A percentile compares a stretch with the other conserved stretches of the same genome.
phyloP scores from a whole-genome alignment of 1,140 invertebrate genomes.

The Conopomorpha cramerella region DNA sequence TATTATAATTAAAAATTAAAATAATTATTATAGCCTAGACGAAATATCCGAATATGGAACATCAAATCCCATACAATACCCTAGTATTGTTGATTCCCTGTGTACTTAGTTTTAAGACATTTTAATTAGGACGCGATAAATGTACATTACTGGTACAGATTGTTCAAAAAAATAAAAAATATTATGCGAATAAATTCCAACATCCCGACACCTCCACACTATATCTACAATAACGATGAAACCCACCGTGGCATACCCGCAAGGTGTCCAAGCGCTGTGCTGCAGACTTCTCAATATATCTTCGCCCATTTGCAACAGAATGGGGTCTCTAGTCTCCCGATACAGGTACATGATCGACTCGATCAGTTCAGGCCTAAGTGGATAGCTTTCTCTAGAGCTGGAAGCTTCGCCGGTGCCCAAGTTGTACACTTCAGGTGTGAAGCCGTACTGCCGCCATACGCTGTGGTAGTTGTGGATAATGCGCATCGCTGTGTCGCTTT shows the following conservation, averaged over 20 bases:
- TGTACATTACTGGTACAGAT: too few species aligned
- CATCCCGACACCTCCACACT: too few species aligned
- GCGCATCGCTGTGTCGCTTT: slow-evolving; percentile 89
- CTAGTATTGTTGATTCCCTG: too few species aligned
- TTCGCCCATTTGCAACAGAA: slow-evolving; percentile 86
- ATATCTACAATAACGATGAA: too few species aligned
- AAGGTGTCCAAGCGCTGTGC: slow-evolving; percentile 87
- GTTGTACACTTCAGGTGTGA: slow-evolving; percentile 97
- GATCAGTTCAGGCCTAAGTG: slow-evolving; percentile 91
- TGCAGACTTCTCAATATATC: slow-evolving; percentile 89
- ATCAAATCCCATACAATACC: too few species aligned
- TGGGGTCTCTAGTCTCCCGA: slow-evolving; percentile 89
- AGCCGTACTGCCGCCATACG: slow-evolving; percentile 96
- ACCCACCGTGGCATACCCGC: slow-evolving; percentile 97
- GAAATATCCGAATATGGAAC: too few species aligned
- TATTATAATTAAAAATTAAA: too few species aligned
- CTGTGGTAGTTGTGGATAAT: slow-evolving; percentile 95
- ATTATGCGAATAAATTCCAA: too few species aligned
- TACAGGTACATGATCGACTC: slow-evolving; percentile 98
- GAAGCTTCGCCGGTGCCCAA: slow-evolving; percentile 85
- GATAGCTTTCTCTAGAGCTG: slow-evolving; percentile 89
- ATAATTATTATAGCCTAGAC: too few species aligned
- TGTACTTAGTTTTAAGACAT: too few species aligned
- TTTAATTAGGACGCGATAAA: too few species aligned
- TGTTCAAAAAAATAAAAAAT: too few species aligned